Conservation (phyloP, 2,888 invertebrate genomes). For the Pollenia amentaria region DNA sequence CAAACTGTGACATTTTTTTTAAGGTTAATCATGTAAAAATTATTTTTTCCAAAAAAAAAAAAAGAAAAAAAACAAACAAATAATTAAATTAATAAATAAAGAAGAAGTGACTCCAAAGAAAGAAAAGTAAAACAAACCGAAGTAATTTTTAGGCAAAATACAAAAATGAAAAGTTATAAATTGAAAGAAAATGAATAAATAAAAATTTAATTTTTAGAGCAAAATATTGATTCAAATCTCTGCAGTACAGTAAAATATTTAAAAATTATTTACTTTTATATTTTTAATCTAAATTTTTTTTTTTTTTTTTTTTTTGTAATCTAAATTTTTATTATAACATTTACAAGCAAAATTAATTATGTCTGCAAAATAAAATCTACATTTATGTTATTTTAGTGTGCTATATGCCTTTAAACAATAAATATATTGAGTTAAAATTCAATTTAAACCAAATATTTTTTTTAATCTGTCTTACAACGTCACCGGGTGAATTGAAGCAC, state of each 20-base stretch:
- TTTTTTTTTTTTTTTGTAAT: slow-evolving; percentile 1
- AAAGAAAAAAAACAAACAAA: slow-evolving; percentile 8
- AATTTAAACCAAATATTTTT: slow-evolving; percentile 39
- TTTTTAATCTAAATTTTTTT: slow-evolving; percentile 13
- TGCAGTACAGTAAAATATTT: background rate
- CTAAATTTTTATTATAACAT: background rate
- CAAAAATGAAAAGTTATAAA: background rate
- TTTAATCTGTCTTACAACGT: background rate
- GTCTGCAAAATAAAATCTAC: slow-evolving; percentile 16
- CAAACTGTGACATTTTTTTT: slow-evolving; percentile 58
- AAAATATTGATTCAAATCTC: background rate
- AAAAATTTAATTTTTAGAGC: background rate
- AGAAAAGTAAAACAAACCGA: slow-evolving; percentile 17
- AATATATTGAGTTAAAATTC: slow-evolving; percentile 26
- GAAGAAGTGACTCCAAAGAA: background rate
- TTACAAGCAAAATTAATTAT: slow-evolving; percentile 2
- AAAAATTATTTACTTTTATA: background rate
- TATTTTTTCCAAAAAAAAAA: too few species aligned
- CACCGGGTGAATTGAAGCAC: background rate
- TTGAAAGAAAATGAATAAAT: background rate
- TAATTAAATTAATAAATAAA: background rate
- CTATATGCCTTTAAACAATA: background rate
- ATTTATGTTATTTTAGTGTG: background rate
- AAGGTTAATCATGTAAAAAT: slow-evolving; percentile 34
- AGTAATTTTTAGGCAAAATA: background rate